These are phyloP conservation scores for Stigmatopora nigra DNA, from an alignment of 2,113 vertebrate species.

Conservation along the genomic window DNA sequence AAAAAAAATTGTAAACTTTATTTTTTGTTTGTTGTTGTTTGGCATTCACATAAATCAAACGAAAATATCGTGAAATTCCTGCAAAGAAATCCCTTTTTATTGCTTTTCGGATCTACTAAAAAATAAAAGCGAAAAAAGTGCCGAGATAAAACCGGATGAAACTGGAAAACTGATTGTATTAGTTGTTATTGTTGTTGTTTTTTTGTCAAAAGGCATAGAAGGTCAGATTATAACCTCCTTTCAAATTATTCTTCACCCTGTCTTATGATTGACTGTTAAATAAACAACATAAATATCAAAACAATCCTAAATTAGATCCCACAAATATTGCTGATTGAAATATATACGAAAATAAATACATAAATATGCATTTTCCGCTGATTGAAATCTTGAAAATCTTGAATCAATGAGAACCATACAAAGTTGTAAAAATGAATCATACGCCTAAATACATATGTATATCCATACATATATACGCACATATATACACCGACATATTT, in stretches of 20 bases:
- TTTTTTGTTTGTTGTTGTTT: slow-evolving; percentile 68
- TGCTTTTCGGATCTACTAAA: slow-evolving; percentile 91
- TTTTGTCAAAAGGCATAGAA: slow-evolving; percentile 70
- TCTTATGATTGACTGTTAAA: slow-evolving; percentile 63
- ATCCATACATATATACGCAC: background rate
- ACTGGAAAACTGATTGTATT: slow-evolving; percentile 43
- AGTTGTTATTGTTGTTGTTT: no score
- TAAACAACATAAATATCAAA: slow-evolving; percentile 64
- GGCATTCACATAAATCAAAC: slow-evolving; percentile 92
- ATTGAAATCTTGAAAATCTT: slow-evolving; percentile 50
- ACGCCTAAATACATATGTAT: background rate
- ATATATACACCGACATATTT: background rate
- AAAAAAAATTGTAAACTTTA: slow-evolving; percentile 95
- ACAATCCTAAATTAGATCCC: slow-evolving; percentile 62
- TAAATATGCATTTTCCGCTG: slow-evolving; percentile 62
- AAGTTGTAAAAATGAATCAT: slow-evolving; percentile 48
- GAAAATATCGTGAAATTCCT: slow-evolving; percentile 80
- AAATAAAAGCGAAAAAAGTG: slow-evolving; percentile 33
- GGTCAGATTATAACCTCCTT: slow-evolving; percentile 51
- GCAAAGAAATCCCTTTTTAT: slow-evolving; percentile 81
- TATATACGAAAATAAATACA: slow-evolving; percentile 76
- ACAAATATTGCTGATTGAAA: slow-evolving; percentile 71
- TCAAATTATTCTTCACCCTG: slow-evolving; percentile 64
- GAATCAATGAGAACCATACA: slow-evolving; percentile 52
- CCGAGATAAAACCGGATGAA: slow-evolving; percentile 44